These are phyloP conservation scores for Lypha dubia DNA, from an alignment of 2,888 invertebrate species.

Conservation along the genomic window DNA sequence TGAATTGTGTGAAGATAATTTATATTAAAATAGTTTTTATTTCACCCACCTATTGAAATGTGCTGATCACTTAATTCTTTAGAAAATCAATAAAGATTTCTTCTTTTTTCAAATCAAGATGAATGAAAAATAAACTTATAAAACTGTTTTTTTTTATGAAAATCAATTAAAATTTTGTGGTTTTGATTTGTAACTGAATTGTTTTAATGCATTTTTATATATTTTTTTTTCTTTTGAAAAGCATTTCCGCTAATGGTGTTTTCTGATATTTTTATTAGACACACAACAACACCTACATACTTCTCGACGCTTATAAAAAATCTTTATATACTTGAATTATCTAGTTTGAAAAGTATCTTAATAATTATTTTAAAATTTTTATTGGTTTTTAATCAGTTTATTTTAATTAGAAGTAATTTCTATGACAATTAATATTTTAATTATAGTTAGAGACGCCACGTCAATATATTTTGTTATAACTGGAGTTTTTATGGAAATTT, in stretches of 20 bases:
- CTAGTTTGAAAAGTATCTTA: background rate
- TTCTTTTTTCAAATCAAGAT: background rate
- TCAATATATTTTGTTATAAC: background rate
- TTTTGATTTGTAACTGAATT: slow-evolving; percentile 21
- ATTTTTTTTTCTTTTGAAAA: background rate
- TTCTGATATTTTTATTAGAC: slow-evolving; percentile 26
- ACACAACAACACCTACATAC: slow-evolving; percentile 45
- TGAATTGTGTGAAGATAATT: background rate
- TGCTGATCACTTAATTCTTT: slow-evolving; percentile 66
- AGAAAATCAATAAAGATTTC: slow-evolving; percentile 49
- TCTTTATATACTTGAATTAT: background rate
- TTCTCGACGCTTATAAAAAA: background rate
- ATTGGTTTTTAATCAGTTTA: slow-evolving; percentile 50
- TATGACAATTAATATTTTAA: slow-evolving; percentile 28
- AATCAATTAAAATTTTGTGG: slow-evolving; percentile 22
- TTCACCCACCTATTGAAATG: slow-evolving; percentile 55
- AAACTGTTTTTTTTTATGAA: background rate
- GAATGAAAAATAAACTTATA: slow-evolving; percentile 25
- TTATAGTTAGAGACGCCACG: slow-evolving; percentile 15
- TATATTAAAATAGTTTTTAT: background rate
- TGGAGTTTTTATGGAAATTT: background rate
- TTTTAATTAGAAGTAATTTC: slow-evolving; percentile 35
- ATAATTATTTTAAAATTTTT: slow-evolving; percentile 29
- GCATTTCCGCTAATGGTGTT: slow-evolving; percentile 43
- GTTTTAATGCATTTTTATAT: slow-evolving; percentile 11